Conservation (phyloP, 2,888 invertebrate genomes). For the Magallana nippona region DNA sequence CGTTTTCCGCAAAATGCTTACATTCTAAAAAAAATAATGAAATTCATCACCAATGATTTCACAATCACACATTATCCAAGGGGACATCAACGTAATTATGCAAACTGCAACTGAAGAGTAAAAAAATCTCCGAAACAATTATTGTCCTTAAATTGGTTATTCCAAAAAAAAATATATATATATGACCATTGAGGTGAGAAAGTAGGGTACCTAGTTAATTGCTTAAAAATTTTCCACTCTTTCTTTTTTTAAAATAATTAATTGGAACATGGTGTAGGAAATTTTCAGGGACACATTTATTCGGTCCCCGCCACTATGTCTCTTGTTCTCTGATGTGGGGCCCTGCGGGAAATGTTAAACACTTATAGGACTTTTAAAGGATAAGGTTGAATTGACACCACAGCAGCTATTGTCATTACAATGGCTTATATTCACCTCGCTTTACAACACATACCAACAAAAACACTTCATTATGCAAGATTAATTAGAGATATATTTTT, state of each 20-base stretch:
- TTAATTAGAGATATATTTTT: too few species aligned
- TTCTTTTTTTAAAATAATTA: conserved; percentile 3
- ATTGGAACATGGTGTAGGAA: conserved; percentile 16
- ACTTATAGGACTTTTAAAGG: neutral
- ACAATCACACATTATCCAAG: too few species aligned
- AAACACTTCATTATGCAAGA: neutral
- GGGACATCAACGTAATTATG: too few species aligned
- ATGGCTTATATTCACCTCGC: neutral
- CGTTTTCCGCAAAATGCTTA: too few species aligned
- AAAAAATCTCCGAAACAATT: too few species aligned
- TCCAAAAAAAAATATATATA: too few species aligned
- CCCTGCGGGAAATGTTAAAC: conserved; percentile 32
- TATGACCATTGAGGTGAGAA: too few species aligned
- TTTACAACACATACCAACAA: neutral
- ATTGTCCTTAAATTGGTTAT: too few species aligned
- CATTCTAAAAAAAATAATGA: too few species aligned
- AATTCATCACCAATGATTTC: too few species aligned
- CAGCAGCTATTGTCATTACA: conserved; percentile 2
- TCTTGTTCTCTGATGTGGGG: neutral
- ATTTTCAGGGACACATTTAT: conserved; percentile 20
- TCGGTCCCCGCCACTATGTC: conserved; percentile 6
- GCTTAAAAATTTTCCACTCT: neutral
- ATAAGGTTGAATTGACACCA: neutral
- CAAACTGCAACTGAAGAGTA: too few species aligned
- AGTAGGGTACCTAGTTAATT: too few species aligned